Evolutionary conservation across 2,888 invertebrate species (phyloP).

Genomic region (Myathropa florea): DNA sequence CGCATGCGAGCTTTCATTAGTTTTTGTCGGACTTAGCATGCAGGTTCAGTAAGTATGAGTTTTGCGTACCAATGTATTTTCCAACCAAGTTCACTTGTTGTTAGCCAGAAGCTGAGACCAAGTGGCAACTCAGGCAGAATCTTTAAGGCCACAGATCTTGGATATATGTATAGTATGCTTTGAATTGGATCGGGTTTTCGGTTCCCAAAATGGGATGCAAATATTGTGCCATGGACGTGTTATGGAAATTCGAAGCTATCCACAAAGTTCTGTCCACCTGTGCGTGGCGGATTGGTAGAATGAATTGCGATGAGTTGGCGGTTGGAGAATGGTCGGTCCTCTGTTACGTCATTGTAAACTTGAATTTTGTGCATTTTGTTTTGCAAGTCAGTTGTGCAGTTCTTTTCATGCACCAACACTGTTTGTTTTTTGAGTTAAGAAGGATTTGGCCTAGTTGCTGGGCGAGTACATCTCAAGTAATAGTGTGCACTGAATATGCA

Average conservation of each 20-base stretch:
- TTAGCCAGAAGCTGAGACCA: slow-evolving; percentile 10
- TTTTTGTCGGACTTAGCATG: slow-evolving; percentile 21
- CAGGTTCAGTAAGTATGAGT: slow-evolving; percentile 53
- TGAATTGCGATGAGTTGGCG: slow-evolving; percentile 20
- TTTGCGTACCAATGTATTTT: not conserved
- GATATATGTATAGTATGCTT: not conserved
- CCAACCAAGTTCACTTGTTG: slow-evolving; percentile 50
- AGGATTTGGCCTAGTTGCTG: not conserved
- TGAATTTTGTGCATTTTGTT: not conserved
- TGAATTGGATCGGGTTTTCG: slow-evolving; percentile 14
- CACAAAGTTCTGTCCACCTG: slow-evolving; percentile 13
- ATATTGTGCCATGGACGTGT: slow-evolving; percentile 1
- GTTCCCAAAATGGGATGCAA: not conserved
- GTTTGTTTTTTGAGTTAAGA: not conserved
- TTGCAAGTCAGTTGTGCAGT: not conserved
- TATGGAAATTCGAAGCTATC: slow-evolving; percentile 21
- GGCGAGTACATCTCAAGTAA: not conserved
- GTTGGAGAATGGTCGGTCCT: not conserved
- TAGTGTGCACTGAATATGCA: not conserved
- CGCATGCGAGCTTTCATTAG: slow-evolving; percentile 23
- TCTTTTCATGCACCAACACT: not conserved
- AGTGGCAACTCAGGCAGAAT: slow-evolving; percentile 28
- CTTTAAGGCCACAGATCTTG: slow-evolving; percentile 12
- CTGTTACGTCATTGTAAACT: slow-evolving; percentile 16
- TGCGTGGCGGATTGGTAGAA: not conserved